phyloP scores from a whole-genome alignment of 1,140 invertebrate species.

The Ceratitis capitata region DNA sequence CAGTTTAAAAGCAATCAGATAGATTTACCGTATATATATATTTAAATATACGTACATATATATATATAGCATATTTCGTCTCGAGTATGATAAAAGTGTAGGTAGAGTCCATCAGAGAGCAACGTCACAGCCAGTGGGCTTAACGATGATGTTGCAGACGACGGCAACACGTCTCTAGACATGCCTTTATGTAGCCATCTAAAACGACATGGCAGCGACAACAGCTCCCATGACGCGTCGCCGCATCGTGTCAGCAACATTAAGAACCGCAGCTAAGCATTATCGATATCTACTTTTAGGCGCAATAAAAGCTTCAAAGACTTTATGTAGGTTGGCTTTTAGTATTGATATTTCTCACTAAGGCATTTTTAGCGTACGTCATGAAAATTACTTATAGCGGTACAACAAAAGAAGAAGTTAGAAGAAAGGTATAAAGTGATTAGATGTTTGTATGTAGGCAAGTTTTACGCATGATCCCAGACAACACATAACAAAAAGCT shows the following conservation, averaged over 20 bases:
- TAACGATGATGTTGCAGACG: background rate
- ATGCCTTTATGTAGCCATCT: background rate
- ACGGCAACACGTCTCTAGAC: background rate
- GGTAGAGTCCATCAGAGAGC: background rate
- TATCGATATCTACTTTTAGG: background rate
- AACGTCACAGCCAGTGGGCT: background rate
- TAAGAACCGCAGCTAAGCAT: background rate
- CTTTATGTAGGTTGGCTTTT: background rate
- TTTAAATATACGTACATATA: background rate
- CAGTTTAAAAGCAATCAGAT: background rate
- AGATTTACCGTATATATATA: too few species aligned
- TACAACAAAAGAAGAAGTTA: too few species aligned
- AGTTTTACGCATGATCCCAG: background rate
- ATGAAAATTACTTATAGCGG: background rate
- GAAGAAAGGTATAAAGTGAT: too few species aligned
- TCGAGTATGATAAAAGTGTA: background rate
- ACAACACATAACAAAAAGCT: background rate
- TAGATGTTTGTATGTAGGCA: background rate
- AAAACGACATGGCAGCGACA: background rate
- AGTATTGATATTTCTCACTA: background rate
- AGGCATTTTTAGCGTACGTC: background rate
- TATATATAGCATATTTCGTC: background rate
- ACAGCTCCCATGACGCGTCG: background rate
- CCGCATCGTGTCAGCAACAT: background rate
- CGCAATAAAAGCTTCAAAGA: background rate